Evolutionary conservation across 2,888 invertebrate genomes (phyloP), one percentile per base, ranked within the genome.

Genomic region (Nomada ruficornis): DNA sequence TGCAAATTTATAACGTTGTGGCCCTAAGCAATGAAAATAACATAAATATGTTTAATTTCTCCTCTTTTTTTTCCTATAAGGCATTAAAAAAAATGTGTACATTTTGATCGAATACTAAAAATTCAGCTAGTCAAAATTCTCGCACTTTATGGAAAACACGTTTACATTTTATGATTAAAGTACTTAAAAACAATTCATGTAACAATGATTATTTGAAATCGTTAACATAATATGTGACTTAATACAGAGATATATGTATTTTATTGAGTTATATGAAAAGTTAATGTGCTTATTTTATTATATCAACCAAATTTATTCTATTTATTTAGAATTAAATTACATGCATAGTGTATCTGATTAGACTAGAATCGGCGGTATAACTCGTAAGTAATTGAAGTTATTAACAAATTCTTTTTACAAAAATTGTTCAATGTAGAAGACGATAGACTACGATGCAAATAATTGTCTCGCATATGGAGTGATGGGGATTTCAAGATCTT

Each of bases 1-100:
- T 50, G 36, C 23, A 60, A 42, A 78, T 54, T 29, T 54, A 52
- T 59, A 42, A 80, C 11, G 71, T 78, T 71, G n/a, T 10, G 65
- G 55, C 63, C 4, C 54, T 15, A 59, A 57, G 7, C 55, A 50
- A 47, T 64, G 64, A 52, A 79, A 69, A 59, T 52, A 71, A 65
- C 1, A 20, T 54, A 42, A 62, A 55, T 63, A 52, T 63, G 42
- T 47, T n/a, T n/a, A 18, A 54, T 54, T 54, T 0, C 50, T 23
- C n/a, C 54, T 13, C 50, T 23, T 36, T 55, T 13, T 52, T 62
- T 36, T 23, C 26, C 3, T 54, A 4, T 57, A 75, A 59, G 7
- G 52, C 44, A 68, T 55, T 11, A 44, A 68, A 4, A 50, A 26
- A 50, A 62, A 18, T 55, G 23, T 20, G n/a, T 36, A n/a, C 54